Evolutionary conservation across 1,140 invertebrate species (phyloP).

Genomic region (Episyrphus balteatus): DNA sequence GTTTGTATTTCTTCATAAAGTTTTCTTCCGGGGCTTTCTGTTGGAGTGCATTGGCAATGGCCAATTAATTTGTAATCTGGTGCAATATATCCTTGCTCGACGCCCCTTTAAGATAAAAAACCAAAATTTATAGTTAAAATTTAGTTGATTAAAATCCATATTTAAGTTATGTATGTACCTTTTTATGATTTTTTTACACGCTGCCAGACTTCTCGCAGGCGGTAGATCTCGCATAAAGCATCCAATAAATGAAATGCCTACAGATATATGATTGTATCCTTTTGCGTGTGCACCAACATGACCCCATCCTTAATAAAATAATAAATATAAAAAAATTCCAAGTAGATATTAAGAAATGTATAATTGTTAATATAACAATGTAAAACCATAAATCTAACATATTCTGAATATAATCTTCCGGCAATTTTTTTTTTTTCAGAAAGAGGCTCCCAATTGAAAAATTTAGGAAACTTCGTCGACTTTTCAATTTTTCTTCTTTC

Average conservation of each 20-base stretch:
- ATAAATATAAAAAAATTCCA: conserved; percentile 38
- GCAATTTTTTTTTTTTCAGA: no score
- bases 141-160: background rate
- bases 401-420: no score
- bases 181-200: conserved; percentile 32
- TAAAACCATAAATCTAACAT: no score
- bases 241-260: conserved; percentile 56
- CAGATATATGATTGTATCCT: conserved; percentile 48
- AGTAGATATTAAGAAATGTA: no score
- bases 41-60: conserved; percentile 39
- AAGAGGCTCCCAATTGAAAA: no score
- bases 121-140: background rate
- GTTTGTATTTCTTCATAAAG: conserved; percentile 32
- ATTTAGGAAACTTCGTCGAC: no score
- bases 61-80: conserved; percentile 40
- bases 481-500: no score
- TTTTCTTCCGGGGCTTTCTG: conserved; percentile 29
- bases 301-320: conserved; percentile 44
- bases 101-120: conserved; percentile 20
- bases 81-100: conserved; percentile 36
- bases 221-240: conserved; percentile 39
- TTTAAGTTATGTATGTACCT: conserved; percentile 2
- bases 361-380: no score
- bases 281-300: conserved; percentile 51
- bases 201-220: conserved; percentile 22